phyloP scores from a whole-genome alignment of 2,797 vertebrate species.

The Uromys caudimaculatus region DNA sequence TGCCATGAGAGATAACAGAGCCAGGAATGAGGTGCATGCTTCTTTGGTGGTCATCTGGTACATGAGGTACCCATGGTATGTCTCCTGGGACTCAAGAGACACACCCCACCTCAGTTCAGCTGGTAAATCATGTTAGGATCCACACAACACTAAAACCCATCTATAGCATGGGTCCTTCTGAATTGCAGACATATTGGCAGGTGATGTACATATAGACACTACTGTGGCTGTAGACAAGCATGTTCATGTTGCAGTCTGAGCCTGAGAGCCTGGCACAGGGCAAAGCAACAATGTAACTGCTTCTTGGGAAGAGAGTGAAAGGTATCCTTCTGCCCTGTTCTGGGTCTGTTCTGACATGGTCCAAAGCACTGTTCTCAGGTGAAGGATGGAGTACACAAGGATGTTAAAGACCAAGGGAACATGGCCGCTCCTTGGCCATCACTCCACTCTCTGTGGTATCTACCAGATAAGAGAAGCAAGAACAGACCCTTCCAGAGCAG shows the following conservation, averaged over 20 bases:
- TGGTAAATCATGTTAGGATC: not conserved
- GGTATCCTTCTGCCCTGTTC: not conserved
- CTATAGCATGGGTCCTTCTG: not conserved
- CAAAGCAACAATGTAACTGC: no score
- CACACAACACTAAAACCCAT: not conserved
- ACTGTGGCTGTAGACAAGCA: not conserved
- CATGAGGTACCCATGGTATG: rapidly evolving
- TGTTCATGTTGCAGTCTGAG: not conserved
- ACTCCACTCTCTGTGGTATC: not conserved
- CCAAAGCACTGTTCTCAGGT: not conserved
- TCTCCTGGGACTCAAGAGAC: not conserved
- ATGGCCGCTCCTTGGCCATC: not conserved
- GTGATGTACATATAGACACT: not conserved
- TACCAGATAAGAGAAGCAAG: not conserved
- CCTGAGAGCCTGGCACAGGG: not conserved
- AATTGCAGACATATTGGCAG: not conserved
- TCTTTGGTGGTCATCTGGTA: not conserved
- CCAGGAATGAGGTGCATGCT: rapidly evolving
- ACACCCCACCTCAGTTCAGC: not conserved
- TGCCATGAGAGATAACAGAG: constrained; percentile 78
- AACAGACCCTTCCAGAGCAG: not conserved
- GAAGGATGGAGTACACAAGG: not conserved
- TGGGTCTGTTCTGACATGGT: not conserved
- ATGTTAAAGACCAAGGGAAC: not conserved
- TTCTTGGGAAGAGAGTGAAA: not conserved